These are phyloP conservation scores for Drosophila sechellia DNA, from an alignment of 1,140 invertebrate genomes.

Conservation along the genomic window DNA sequence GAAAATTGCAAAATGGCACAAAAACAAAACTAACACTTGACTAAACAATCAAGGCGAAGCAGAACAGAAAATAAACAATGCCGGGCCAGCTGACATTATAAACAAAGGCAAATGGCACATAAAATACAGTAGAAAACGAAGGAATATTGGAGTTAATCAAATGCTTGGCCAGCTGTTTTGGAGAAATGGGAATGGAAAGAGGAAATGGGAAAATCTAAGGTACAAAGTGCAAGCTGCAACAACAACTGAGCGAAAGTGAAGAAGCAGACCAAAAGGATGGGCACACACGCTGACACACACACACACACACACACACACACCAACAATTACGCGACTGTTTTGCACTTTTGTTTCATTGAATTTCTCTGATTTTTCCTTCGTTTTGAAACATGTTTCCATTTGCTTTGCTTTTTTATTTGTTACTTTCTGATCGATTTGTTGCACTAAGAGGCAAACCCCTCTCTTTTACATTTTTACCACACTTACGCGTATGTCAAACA, in stretches of 20 bases:
- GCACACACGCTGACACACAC: constrained; percentile 51
- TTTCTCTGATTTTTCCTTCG: constrained; percentile 11
- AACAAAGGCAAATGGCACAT: constrained; percentile 36
- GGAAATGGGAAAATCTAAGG: constrained; percentile 61
- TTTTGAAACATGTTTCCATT: constrained; percentile 14
- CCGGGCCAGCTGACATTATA: constrained; percentile 59
- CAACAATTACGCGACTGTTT: constrained; percentile 25
- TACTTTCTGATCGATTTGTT: constrained; percentile 67
- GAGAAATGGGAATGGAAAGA: constrained; percentile 46
- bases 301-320: constrained; percentile 32
- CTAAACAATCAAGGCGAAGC: constrained; percentile 39
- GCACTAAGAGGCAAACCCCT: constrained; percentile 53
- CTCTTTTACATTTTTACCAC: not conserved
- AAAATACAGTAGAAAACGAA: constrained; percentile 26
- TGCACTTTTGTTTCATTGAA: constrained; percentile 24
- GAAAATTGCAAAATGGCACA: constrained; percentile 23
- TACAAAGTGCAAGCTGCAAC: constrained; percentile 70
- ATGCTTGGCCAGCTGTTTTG: constrained; percentile 56
- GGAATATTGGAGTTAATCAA: constrained; percentile 56
- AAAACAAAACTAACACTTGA: constrained; percentile 32
- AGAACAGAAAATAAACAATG: constrained; percentile 35
- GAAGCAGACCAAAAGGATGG: constrained; percentile 61
- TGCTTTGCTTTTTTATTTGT: constrained; percentile 23
- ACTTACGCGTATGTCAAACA: constrained; percentile 29
- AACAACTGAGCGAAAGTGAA: constrained; percentile 64